Percentiles rank a stretch among this genome's conserved stretches.
phyloP scores from a whole-genome alignment of 2,888 invertebrate genomes.

The Xanthostigma xanthostigma region DNA sequence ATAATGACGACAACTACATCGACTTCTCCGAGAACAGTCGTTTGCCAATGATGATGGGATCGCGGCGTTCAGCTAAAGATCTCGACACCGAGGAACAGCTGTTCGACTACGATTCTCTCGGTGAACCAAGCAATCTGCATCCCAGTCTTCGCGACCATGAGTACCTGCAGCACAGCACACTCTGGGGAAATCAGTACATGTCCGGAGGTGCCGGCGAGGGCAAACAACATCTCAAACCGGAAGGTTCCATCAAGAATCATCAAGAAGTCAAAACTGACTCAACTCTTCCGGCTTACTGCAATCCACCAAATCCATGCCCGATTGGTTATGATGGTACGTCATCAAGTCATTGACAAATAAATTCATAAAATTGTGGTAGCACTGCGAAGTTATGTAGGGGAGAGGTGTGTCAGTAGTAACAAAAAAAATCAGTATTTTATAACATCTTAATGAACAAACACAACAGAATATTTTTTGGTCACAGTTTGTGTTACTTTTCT shows the following conservation, averaged over 20 bases:
- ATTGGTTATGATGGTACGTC: slow-evolving; percentile 69
- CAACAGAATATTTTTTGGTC: no score
- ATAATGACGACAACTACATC: slow-evolving; percentile 45
- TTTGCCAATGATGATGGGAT: slow-evolving; percentile 23
- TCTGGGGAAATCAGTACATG: slow-evolving; percentile 51
- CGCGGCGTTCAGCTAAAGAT: slow-evolving; percentile 29
- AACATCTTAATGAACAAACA: no score
- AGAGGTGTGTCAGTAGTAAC: no score
- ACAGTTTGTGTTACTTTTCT: no score
- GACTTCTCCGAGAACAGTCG: slow-evolving; percentile 37
- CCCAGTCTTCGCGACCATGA: slow-evolving; percentile 78
- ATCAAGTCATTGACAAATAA: neutral
- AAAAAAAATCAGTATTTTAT: no score
- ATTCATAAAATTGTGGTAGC: neutral
- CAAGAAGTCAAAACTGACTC: slow-evolving; percentile 82
- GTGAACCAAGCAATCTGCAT: slow-evolving; percentile 47
- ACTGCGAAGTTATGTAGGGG: no score
- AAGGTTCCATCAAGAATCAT: slow-evolving; percentile 38
- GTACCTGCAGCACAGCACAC: slow-evolving; percentile 63
- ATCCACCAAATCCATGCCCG: slow-evolving; percentile 98
- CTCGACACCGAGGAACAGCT: slow-evolving; percentile 38
- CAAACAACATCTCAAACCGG: slow-evolving; percentile 44
- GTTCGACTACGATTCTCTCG: slow-evolving; percentile 55
- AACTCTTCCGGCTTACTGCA: slow-evolving; percentile 92
- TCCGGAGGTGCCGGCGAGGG: slow-evolving; percentile 70